Evolutionary conservation across 2,797 vertebrate species (phyloP).

Genomic region (Crenuchus spilurus): DNA sequence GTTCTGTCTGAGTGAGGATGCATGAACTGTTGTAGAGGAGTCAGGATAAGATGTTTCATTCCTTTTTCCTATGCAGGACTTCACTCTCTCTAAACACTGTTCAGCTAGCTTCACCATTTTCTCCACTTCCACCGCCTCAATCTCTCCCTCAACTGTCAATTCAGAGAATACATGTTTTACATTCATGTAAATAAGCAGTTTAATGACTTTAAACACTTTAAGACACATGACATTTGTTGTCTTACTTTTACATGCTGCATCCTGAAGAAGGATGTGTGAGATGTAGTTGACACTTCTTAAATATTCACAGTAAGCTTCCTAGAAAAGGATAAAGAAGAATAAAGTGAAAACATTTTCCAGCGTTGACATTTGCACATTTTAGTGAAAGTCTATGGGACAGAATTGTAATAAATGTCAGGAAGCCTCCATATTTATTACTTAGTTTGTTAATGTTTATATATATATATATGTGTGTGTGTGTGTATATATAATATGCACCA

Average conservation of each 20-base stretch:
- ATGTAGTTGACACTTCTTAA: conserved; percentile 88
- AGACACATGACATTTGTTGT: not conserved
- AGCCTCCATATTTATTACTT: no score
- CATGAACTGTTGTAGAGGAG: conserved; percentile 23
- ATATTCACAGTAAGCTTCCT: conserved; percentile 93
- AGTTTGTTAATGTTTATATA: no score
- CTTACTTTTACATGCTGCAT: conserved; percentile 78
- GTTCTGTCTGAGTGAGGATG: conserved; percentile 9
- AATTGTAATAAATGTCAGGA: no score
- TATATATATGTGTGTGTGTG: no score
- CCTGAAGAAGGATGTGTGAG: conserved; percentile 86
- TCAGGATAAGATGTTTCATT: conserved; percentile 35
- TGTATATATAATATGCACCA: no score
- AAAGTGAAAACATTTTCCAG: not conserved
- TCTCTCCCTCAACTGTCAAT: conserved; percentile 69
- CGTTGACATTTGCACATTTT: no score
- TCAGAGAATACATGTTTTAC: not conserved
- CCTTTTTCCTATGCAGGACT: conserved; percentile 79
- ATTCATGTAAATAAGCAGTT: not conserved
- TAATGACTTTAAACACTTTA: not conserved
- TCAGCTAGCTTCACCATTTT: conserved; percentile 91
- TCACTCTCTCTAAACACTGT: conserved; percentile 92
- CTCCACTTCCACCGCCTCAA: conserved; percentile 78
- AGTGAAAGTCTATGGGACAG: no score
- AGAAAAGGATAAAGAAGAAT: conserved; percentile 28